These are phyloP conservation scores for Eristalis intricaria DNA, from an alignment of 2,888 invertebrate genomes.

Conservation along the genomic window DNA sequence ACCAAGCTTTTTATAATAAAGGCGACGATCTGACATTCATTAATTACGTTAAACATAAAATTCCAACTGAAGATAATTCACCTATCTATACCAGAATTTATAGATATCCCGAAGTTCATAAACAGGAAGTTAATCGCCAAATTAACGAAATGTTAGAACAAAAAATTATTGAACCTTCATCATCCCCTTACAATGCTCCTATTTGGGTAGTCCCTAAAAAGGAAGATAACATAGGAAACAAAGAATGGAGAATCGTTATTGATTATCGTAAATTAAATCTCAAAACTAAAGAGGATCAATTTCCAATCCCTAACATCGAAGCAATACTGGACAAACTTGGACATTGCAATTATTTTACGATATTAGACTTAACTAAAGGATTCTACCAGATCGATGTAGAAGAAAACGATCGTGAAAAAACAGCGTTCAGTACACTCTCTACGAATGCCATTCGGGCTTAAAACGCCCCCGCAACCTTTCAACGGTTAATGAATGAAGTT, in stretches of 20 bases:
- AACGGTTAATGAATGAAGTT: not conserved
- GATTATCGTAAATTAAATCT: constrained; percentile 35
- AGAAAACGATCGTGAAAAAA: too few species aligned
- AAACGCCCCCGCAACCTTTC: not conserved
- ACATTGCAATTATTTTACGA: too few species aligned
- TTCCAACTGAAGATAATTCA: not conserved
- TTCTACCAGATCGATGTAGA: too few species aligned
- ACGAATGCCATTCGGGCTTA: not conserved
- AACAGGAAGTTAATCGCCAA: too few species aligned
- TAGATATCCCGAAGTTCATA: too few species aligned
- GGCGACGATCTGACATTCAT: constrained; percentile 24
- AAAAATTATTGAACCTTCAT: too few species aligned
- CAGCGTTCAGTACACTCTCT: not conserved
- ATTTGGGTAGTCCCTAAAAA: constrained; percentile 32
- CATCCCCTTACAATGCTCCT: constrained; percentile 33
- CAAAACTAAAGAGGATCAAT: too few species aligned
- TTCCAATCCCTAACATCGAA: too few species aligned
- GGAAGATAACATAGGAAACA: constrained; percentile 6
- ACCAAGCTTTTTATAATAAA: constrained; percentile 18
- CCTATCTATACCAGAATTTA: too few species aligned
- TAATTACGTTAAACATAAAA: constrained; percentile 9
- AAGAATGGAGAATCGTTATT: constrained; percentile 30
- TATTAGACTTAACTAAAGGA: too few species aligned
- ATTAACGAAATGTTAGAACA: too few species aligned
- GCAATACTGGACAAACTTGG: too few species aligned